Base-by-base conservation (phyloP, 1,140 invertebrate species). In the Diorhabda sublineata region DNA sequence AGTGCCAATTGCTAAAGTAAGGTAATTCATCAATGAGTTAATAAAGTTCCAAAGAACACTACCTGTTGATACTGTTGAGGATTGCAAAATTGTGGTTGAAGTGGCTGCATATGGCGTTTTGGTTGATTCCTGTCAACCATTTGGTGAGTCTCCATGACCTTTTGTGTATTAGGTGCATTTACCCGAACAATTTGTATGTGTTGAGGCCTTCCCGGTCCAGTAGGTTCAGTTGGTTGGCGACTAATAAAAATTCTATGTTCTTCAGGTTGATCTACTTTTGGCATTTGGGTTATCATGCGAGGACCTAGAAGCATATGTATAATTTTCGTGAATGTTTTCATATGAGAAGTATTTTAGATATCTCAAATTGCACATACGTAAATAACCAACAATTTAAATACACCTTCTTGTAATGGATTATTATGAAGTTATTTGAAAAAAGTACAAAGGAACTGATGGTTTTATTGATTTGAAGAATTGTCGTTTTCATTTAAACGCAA, bases 191-290 rank as follows among this genome's bases (percentile, higher is more conserved):
- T 74, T 66, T 79, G 77, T n/a, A 78, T 70, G 47, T 52, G 47
- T 52, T 52, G 47, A 63, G 79, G 79, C 66, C 78, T 73, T 4
- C 78, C 78, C 11, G 78, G 79, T 44, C 78, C 79, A 63, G 76
- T 81, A 7, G 78, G 77, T 73, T 79, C 78, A 66, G 60, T 77
- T 6, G 76, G 77, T 69, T 79, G 78, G 59, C 74, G 73, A 71
- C 79, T 80, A 60, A 80, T 72, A 68, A 72, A 81, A 11, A 81
- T 64, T 58, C 79, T 72, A 60, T 75, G 72, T 45, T 77, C 71
- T 45, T 73, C 71, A 7, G 60, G 59, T 70, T 71, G 71, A 26
- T 26, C 26, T 26, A 26, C 26, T 58, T 52, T 52, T 52, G 47
- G 47, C 47, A 52, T 52, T 6, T 69, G 68, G 26, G 47, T n/a